Evolutionary conservation across 2,113 vertebrate genomes (phyloP).

Genomic region (Eubucco bourcierii): DNA sequence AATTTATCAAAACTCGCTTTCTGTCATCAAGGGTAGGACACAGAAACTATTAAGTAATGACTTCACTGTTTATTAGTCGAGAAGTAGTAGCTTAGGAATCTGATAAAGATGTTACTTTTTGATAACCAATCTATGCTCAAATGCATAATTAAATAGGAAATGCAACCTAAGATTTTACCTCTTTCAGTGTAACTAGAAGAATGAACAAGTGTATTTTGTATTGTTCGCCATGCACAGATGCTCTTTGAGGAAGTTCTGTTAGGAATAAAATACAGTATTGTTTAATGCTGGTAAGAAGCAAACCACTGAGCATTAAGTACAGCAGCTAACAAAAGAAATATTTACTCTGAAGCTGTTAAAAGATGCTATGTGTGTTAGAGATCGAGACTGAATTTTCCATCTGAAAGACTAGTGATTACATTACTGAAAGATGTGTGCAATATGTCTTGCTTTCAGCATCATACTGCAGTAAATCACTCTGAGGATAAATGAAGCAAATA

Average conservation of each 20-base stretch:
- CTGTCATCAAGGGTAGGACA: background rate
- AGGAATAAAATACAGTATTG: background rate
- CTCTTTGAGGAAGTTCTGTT: background rate
- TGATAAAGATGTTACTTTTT: background rate
- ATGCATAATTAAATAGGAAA: background rate
- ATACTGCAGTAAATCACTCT: background rate
- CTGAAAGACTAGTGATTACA: background rate
- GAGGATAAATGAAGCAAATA: background rate
- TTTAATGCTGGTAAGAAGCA: background rate
- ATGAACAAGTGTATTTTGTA: background rate
- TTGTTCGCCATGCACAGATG: background rate
- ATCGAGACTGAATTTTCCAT: background rate
- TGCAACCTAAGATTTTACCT: background rate
- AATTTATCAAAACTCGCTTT: background rate
- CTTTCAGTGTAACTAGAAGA: background rate
- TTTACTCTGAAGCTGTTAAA: background rate
- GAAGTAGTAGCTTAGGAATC: background rate
- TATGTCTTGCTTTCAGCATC: background rate
- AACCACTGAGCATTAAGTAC: background rate
- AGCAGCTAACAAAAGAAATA: background rate
- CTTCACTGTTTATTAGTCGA: background rate
- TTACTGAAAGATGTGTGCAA: background rate
- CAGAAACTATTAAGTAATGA: background rate
- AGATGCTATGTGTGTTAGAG: background rate
- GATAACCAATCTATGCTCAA: background rate